Percentiles rank a stretch among this genome's conserved stretches.
Evolutionary conservation across 1,140 invertebrate species (phyloP).

Genomic region (Pachyrhynchus sulphureomaculatus): DNA sequence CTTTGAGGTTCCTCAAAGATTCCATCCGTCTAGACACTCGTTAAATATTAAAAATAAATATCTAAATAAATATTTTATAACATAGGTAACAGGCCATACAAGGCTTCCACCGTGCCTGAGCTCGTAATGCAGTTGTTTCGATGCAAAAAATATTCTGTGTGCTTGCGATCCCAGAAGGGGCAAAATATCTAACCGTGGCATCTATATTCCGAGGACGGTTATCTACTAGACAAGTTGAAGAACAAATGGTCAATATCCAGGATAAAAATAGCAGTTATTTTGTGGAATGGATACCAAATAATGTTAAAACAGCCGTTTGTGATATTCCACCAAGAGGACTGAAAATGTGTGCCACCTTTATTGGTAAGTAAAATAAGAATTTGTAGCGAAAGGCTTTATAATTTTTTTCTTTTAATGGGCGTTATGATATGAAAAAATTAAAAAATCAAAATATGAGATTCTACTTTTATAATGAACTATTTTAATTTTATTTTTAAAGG

Average conservation of each 20-base stretch:
- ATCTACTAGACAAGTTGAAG: constrained; percentile 63
- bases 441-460: too few relatives aligned
- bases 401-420: too few relatives aligned
- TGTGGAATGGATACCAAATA: constrained; percentile 75
- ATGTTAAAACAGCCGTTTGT: constrained; percentile 64
- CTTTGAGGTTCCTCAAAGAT: too few relatives aligned
- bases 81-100: constrained; percentile 60
- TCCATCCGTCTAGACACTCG: too few relatives aligned
- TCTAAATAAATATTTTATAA: too few relatives aligned
- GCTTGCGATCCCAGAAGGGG: constrained; percentile 73
- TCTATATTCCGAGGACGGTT: constrained; percentile 72
- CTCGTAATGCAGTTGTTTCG: constrained; percentile 73
- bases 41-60: too few relatives aligned
- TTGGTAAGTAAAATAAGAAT: constrained; percentile 50
- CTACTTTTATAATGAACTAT: too few relatives aligned
- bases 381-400: background rate
- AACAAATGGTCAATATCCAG: constrained; percentile 71
- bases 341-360: constrained; percentile 70
- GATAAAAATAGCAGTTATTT: constrained; percentile 71
- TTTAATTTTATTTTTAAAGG: too few relatives aligned
- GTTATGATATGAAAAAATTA: too few relatives aligned
- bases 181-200: constrained; percentile 59
- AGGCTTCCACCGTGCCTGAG: constrained; percentile 67
- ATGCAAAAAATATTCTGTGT: constrained; percentile 75
- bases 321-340: constrained; percentile 65